Percentiles rank a stretch among this genome's conserved stretches.
These are phyloP conservation scores for Sebastes diaconus DNA, from an alignment of 2,797 vertebrate genomes.

Conservation along the genomic window DNA sequence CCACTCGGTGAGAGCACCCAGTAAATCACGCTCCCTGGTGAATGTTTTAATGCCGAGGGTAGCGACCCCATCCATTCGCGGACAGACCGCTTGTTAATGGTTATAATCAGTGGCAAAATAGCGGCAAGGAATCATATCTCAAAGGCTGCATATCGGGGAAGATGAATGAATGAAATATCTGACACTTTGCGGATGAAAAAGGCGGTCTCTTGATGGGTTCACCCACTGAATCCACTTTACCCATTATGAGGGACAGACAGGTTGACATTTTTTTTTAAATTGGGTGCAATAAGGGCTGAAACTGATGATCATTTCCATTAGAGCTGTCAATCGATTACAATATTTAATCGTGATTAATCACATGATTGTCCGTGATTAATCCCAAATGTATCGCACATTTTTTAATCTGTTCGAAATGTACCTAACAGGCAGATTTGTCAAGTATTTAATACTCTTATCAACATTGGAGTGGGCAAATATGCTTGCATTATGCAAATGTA, in stretches of 20 bases:
- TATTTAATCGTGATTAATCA: too few species aligned
- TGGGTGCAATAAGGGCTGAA: not conserved
- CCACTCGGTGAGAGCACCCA: slow-evolving; percentile 4
- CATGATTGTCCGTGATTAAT: too few species aligned
- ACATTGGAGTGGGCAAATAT: too few species aligned
- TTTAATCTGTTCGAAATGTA: too few species aligned
- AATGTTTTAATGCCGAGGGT: slow-evolving; percentile 40
- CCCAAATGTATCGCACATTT: too few species aligned
- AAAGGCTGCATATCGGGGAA: slow-evolving; percentile 26
- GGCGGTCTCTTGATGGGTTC: not conserved
- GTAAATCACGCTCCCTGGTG: slow-evolving; percentile 52
- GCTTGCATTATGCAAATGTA: too few species aligned
- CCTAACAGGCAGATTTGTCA: too few species aligned
- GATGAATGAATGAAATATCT: slow-evolving; percentile 6
- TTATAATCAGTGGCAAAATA: slow-evolving; percentile 41
- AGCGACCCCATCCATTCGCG: slow-evolving; percentile 43
- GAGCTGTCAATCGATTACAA: too few species aligned
- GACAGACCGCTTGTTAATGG: slow-evolving; percentile 45
- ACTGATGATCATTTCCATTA: not conserved
- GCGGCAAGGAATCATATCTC: slow-evolving; percentile 27
- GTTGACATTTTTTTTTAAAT: not conserved
- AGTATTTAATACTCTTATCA: too few species aligned
- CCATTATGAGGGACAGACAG: not conserved
- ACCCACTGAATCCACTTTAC: not conserved
- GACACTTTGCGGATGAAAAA: slow-evolving; percentile 2